A percentile compares a stretch with the other conserved stretches of the same genome.
Evolutionary conservation across 2,113 vertebrate genomes (phyloP).

Genomic region (Charina bottae): DNA sequence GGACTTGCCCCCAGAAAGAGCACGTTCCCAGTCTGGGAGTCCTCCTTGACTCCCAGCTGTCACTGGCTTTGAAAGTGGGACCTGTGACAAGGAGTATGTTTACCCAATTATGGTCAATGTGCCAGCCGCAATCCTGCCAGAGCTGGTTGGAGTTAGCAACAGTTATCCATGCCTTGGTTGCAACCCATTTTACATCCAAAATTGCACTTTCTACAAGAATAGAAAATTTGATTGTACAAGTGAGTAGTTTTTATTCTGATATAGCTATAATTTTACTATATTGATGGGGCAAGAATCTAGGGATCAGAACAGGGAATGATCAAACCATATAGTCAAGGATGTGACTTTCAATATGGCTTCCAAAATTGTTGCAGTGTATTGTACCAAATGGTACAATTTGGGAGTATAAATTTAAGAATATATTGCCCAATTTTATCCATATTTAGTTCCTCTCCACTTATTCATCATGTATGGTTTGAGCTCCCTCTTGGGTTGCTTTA

Average conservation of each 20-base stretch:
- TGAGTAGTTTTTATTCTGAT: background rate
- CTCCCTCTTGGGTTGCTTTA: slow-evolving; percentile 6
- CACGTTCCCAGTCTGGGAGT: too few species aligned
- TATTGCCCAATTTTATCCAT: background rate
- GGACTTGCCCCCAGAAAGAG: too few species aligned
- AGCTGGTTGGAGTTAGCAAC: too few species aligned
- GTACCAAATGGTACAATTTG: background rate
- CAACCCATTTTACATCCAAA: too few species aligned
- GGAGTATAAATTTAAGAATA: background rate
- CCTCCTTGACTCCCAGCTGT: too few species aligned
- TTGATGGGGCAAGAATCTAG: background rate
- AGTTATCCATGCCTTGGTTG: too few species aligned
- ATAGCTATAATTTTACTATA: background rate
- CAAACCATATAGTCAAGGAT: background rate
- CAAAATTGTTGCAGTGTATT: background rate
- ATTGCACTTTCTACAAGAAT: too few species aligned
- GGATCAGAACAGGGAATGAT: background rate
- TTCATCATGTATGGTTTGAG: slow-evolving; percentile 21
- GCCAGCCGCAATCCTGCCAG: too few species aligned
- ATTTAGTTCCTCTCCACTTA: slow-evolving; percentile 20
- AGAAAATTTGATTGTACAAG: too few species aligned
- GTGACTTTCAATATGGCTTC: background rate
- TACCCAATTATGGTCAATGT: too few species aligned
- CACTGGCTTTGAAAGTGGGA: too few species aligned
- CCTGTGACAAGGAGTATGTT: too few species aligned